Evolutionary conservation across 2,113 vertebrate genomes (phyloP).

Genomic region (Prochilodus magdalenae): DNA sequence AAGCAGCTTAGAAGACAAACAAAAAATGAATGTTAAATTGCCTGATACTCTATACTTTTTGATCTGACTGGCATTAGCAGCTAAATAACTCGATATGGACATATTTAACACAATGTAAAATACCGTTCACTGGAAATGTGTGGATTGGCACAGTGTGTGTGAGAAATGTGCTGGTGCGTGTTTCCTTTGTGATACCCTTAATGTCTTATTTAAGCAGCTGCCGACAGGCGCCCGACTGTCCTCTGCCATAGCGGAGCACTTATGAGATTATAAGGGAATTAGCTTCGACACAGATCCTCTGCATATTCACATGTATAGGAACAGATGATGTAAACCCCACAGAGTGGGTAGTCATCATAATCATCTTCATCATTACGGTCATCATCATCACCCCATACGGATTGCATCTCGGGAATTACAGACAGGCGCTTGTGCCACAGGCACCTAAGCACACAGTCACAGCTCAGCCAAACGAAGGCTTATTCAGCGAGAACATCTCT

Average conservation of each 20-base stretch:
- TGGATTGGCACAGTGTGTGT: neutral
- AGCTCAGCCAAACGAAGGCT: slow-evolving; percentile 41
- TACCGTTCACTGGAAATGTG: neutral
- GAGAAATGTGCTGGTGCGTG: neutral
- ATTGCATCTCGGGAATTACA: slow-evolving; percentile 58
- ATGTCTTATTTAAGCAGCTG: slow-evolving; percentile 63
- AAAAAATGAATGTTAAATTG: too few species aligned
- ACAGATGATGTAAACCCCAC: slow-evolving; percentile 51
- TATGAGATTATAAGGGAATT: slow-evolving; percentile 80
- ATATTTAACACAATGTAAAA: neutral
- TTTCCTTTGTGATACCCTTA: slow-evolving; percentile 37
- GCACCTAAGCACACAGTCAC: slow-evolving; percentile 43
- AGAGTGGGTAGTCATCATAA: slow-evolving; percentile 54
- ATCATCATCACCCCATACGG: slow-evolving; percentile 57
- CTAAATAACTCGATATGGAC: too few species aligned
- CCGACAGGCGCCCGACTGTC: slow-evolving; percentile 54
- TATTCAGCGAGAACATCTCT: slow-evolving; percentile 52
- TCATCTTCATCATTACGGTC: slow-evolving; percentile 57
- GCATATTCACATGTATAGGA: slow-evolving; percentile 56
- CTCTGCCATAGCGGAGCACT: slow-evolving; percentile 64
- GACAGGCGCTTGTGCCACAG: slow-evolving; percentile 45
- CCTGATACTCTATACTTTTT: too few species aligned
- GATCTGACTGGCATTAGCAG: too few species aligned
- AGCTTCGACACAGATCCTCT: slow-evolving; percentile 66
- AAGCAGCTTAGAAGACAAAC: too few species aligned